These are phyloP conservation scores for Venusia cambrica DNA, from an alignment of 2,888 invertebrate genomes.

Conservation along the genomic window DNA sequence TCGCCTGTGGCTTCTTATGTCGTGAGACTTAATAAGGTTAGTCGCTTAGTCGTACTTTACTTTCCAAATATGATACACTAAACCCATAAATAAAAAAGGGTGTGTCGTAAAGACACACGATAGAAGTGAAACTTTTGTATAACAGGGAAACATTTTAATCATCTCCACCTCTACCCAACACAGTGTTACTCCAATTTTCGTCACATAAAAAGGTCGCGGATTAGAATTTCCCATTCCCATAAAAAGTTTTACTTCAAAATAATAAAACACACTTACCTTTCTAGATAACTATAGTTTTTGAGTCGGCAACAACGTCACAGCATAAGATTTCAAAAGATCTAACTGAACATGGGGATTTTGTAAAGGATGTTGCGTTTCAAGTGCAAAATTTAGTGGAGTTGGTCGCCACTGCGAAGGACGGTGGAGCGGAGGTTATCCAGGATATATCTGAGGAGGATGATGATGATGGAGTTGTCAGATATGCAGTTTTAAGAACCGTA, in stretches of 20 bases:
- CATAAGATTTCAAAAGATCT: constrained; percentile 87
- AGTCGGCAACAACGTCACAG: constrained; percentile 88
- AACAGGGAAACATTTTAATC: too few relatives aligned
- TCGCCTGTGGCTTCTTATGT: constrained; percentile 90
- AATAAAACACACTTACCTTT: too few relatives aligned
- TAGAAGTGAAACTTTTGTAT: too few relatives aligned
- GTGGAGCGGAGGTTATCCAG: constrained; percentile 90
- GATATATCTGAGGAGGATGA: constrained; percentile 94
- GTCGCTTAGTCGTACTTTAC: too few relatives aligned
- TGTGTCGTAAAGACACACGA: too few relatives aligned
- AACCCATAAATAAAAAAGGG: too few relatives aligned
- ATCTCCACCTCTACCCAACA: too few relatives aligned
- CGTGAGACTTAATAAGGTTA: constrained; percentile 92
- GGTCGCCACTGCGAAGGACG: constrained; percentile 88
- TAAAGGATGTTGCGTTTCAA: constrained; percentile 96
- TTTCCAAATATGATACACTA: too few relatives aligned
- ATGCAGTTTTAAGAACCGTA: constrained; percentile 95
- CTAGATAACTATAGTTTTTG: constrained; percentile 94
- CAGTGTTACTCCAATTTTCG: too few relatives aligned
- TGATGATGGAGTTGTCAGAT: constrained; percentile 88
- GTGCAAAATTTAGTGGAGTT: constrained; percentile 95
- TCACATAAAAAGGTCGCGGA: too few relatives aligned
- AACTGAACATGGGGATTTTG: constrained; percentile 95
- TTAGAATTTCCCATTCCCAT: too few relatives aligned
- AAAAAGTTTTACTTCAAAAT: too few relatives aligned